Evolutionary conservation across 2,888 invertebrate genomes (phyloP).

Genomic region (Melieria omissa): DNA sequence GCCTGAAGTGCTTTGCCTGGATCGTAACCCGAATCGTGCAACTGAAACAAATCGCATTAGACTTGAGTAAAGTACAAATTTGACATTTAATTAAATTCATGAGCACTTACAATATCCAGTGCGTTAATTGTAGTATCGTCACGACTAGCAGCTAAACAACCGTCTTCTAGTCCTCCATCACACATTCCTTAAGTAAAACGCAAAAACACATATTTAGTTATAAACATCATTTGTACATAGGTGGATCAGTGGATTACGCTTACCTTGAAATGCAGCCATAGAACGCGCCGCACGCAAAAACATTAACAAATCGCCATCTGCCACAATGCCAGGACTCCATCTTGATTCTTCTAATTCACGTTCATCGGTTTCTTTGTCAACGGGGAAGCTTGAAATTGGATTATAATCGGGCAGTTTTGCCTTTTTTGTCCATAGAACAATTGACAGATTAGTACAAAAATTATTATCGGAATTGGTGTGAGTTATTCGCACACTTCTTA

Average conservation of each 20-base stretch:
- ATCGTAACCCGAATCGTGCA: constrained; percentile 97
- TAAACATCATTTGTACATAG: neutral
- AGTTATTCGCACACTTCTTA: neutral
- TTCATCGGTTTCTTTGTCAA: constrained; percentile 68
- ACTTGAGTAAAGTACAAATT: too few relatives aligned
- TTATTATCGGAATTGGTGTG: constrained; percentile 35
- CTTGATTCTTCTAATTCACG: constrained; percentile 82
- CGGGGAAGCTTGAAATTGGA: constrained; percentile 68
- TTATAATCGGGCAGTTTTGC: constrained; percentile 69
- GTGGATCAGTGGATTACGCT: constrained; percentile 33
- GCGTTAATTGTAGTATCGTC: constrained; percentile 99
- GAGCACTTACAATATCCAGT: constrained; percentile 81
- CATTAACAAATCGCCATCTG: constrained; percentile 96
- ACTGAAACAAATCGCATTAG: constrained; percentile 67
- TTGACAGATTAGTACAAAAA: constrained; percentile 28
- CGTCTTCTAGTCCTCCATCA: constrained; percentile 97
- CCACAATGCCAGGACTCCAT: constrained; percentile 93
- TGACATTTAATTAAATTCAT: too few relatives aligned
- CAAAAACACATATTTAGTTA: neutral
- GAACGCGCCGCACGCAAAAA: constrained; percentile 96
- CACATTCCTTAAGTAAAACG: constrained; percentile 80
- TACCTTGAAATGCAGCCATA: constrained; percentile 93
- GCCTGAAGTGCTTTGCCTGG: constrained; percentile 96
- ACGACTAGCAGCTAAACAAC: constrained; percentile 94
- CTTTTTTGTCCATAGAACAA: constrained; percentile 50